Percentiles rank a stretch among this genome's conserved stretches.
Conservation (phyloP, 2,888 invertebrate species). For the Trichopoda pennipes region DNA sequence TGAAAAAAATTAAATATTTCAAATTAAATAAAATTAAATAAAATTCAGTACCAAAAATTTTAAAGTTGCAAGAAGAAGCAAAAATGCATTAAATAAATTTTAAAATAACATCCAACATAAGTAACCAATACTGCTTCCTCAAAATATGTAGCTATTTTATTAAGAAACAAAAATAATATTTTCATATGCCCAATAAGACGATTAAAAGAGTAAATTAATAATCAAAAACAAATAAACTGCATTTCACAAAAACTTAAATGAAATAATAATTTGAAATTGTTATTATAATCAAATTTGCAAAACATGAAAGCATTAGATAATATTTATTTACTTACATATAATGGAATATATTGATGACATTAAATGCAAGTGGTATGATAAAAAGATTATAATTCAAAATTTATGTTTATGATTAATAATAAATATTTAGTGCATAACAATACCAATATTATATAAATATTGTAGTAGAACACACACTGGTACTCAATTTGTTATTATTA, state of each 20-base stretch:
- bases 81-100: no score
- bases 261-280: conserved; percentile 42
- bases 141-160: neutral
- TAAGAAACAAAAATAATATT: neutral
- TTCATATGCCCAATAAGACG: neutral
- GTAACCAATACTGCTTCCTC: no score
- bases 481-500: neutral
- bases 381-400: conserved; percentile 21
- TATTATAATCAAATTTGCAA: conserved; percentile 33
- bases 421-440: conserved; percentile 19
- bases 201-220: conserved; percentile 14
- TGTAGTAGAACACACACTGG: neutral
- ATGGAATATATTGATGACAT: neutral
- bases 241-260: conserved; percentile 19
- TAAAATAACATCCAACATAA: no score
- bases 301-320: neutral
- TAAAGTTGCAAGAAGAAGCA: no score
- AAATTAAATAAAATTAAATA: no score
- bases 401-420: conserved; percentile 14
- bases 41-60: no score
- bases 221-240: conserved; percentile 45
- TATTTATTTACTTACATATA: conserved; percentile 20
- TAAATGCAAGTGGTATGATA: neutral
- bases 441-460: conserved; percentile 8
- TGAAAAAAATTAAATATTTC: no score